phyloP scores from a whole-genome alignment of 2,797 vertebrate species.

The Petrocephalus sullivani region DNA sequence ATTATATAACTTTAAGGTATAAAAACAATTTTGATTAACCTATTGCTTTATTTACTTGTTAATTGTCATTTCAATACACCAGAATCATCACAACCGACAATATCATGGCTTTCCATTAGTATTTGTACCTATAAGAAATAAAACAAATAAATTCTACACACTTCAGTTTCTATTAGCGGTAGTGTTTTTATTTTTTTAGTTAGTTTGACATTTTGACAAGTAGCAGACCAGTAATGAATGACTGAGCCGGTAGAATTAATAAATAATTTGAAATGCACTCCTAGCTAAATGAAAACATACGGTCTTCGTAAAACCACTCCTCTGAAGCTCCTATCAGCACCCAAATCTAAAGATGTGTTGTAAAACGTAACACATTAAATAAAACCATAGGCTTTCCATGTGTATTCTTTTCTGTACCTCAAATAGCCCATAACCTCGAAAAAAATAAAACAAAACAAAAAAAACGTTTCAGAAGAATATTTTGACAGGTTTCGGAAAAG shows the following conservation, averaged over 20 bases:
- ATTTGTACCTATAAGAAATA: neutral
- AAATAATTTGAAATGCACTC: conserved; percentile 15
- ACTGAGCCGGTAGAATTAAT: conserved; percentile 21
- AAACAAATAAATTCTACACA: conserved; percentile 7
- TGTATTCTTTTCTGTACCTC: conserved; percentile 2
- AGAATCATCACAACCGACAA: neutral
- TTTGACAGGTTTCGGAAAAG: neutral
- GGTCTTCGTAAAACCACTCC: conserved; percentile 4
- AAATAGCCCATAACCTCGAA: neutral
- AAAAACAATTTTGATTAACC: neutral
- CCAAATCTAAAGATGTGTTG: neutral
- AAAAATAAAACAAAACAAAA: neutral
- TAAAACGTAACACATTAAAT: conserved; percentile 11
- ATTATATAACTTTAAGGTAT: neutral
- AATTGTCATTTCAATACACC: conserved; percentile 1
- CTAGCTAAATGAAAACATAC: conserved; percentile 1
- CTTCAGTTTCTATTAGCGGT: neutral
- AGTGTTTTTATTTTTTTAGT: conserved; percentile 14
- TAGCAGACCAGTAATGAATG: conserved; percentile 17
- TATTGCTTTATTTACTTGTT: neutral
- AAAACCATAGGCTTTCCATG: conserved; percentile 15
- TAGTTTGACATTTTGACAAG: conserved; percentile 18
- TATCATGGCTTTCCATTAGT: neutral
- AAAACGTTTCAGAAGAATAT: conserved; percentile 9
- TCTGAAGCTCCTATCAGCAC: neutral